These are phyloP conservation scores for Calliphora vomitoria DNA, from an alignment of 2,888 invertebrate genomes.

Conservation along the genomic window DNA sequence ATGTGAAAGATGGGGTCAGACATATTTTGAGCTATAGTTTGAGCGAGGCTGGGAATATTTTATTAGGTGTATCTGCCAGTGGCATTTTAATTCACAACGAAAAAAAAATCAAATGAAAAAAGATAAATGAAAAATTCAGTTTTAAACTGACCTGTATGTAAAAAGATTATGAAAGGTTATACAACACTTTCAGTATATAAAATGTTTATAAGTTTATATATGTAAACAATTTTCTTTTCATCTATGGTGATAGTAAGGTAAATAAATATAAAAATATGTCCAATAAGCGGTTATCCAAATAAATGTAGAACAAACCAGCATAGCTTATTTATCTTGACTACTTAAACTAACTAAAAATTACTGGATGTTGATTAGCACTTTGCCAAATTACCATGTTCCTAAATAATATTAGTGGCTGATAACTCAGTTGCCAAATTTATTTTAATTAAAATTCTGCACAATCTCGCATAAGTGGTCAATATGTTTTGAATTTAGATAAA, in stretches of 20 bases:
- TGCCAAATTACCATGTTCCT: slow-evolving; percentile 5
- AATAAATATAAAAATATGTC: background rate
- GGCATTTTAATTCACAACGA: background rate
- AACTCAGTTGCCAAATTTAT: background rate
- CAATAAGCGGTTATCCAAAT: background rate
- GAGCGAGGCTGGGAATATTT: background rate
- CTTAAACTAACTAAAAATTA: background rate
- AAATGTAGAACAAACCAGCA: background rate
- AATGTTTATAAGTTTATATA: background rate
- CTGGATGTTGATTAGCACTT: slow-evolving; percentile 1
- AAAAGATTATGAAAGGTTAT: background rate
- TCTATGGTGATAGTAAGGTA: background rate
- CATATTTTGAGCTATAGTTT: background rate
- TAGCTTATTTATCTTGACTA: background rate
- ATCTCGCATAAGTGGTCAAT: background rate
- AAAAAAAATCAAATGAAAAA: background rate
- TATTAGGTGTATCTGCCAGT: background rate
- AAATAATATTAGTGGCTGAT: background rate
- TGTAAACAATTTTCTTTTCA: background rate
- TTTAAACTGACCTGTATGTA: background rate
- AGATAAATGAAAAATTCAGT: background rate
- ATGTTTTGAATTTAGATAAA: background rate
- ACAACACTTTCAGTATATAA: background rate
- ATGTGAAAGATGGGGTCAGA: background rate
- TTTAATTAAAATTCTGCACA: background rate